Evolutionary conservation across 2,888 invertebrate genomes (phyloP).

Genomic region (Synergus gifuensis): DNA sequence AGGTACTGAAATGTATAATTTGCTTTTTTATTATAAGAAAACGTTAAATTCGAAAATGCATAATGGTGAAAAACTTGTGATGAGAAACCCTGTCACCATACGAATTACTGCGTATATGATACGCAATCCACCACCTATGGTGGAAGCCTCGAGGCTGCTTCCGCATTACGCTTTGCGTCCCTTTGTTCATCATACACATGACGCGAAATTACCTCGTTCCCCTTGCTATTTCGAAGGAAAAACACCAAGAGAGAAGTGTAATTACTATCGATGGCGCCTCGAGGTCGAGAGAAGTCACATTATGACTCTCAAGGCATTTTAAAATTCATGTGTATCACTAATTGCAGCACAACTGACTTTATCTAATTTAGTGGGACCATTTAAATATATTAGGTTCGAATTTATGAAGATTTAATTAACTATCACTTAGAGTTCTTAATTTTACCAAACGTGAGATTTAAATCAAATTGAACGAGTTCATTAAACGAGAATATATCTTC

Average conservation of each 20-base stretch:
- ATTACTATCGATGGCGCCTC: constrained; percentile 31
- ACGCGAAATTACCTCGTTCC: constrained; percentile 50
- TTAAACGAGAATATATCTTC: background rate
- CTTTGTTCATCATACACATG: constrained; percentile 51
- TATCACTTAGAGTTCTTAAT: background rate
- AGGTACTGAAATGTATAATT: constrained; percentile 22
- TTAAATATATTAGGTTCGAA: background rate
- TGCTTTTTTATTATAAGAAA: background rate
- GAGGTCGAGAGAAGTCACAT: constrained; percentile 31
- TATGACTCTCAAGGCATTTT: constrained; percentile 11
- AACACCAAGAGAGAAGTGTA: constrained; percentile 31
- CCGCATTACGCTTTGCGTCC: constrained; percentile 49
- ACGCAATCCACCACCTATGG: background rate
- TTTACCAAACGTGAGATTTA: background rate
- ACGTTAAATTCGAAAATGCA: constrained; percentile 12
- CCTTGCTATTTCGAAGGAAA: constrained; percentile 11
- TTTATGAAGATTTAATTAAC: too few relatives aligned
- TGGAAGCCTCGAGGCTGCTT: constrained; percentile 51
- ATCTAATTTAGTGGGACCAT: background rate
- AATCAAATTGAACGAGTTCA: background rate
- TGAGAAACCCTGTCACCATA: constrained; percentile 28
- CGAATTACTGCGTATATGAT: background rate
- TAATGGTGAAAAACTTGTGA: background rate
- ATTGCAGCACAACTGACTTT: background rate
- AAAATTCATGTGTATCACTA: constrained; percentile 10